Base-by-base conservation (phyloP, 2,888 invertebrate species). In the Pyrocoelia pectoralis region DNA sequence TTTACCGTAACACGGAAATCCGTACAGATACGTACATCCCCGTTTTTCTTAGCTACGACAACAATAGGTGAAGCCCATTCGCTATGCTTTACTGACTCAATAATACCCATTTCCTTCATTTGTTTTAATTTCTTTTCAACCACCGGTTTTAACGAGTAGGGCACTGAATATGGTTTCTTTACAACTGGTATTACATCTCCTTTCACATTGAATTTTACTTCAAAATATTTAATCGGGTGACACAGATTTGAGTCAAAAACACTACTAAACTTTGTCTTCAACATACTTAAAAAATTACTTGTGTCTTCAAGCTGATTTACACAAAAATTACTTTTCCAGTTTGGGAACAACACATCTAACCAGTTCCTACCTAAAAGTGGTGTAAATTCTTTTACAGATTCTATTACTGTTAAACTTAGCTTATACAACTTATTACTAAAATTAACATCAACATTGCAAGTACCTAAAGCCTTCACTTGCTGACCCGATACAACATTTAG, bases 1-100 rank as follows among this genome's bases (percentile, higher is more conserved):
- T n/a, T n/a, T n/a, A n/a, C n/a, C n/a, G n/a, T n/a, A n/a, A n/a
- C n/a, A n/a, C n/a, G n/a, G n/a, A n/a, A n/a, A n/a, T n/a, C n/a
- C n/a, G n/a, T n/a, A n/a, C n/a, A n/a, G 13, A 29, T 51, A 10
- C 13, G 33, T 14, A 51, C 51, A 51, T 24, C 17, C 14, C 51
- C 51, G 13, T 43, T 2, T 13, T 43, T 43, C 13, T 43, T 43
- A 2, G 12, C 1, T 14, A 43, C 43, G 8, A 43, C 38, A 4
- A 33, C 38, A 76, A 72, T 13, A 43, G 76, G 75, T 51, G 67
- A 70, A 10, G 73, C 73, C 74, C 72, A 76, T 19, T 70, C 62
- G 54, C 67, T 69, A 66, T 62, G 58, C 52, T 48, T 60, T 29
- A 74, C 61, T 24, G 68, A 61, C 12, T 28, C 48, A 17, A 74